These are phyloP conservation scores for Chloroceryle inda DNA, from an alignment of 2,797 vertebrate genomes.

Conservation along the genomic window DNA sequence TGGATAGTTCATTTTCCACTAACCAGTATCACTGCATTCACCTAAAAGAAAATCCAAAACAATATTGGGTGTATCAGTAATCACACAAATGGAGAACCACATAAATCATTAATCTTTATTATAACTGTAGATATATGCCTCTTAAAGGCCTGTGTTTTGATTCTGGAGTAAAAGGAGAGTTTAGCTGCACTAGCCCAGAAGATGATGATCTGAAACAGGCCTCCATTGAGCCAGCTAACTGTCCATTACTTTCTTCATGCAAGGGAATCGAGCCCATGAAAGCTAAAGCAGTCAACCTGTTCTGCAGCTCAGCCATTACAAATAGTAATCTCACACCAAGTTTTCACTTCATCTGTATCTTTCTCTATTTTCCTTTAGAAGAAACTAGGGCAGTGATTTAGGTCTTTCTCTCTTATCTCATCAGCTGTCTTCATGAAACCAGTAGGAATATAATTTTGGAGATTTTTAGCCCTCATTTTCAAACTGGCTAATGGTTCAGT, in stretches of 20 bases:
- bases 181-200: not conserved
- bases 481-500: not conserved
- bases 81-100: not conserved
- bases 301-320: not conserved
- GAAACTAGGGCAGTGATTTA: slow-evolving; percentile 42
- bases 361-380: not conserved
- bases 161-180: not conserved
- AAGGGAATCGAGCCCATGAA: not conserved
- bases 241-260: not conserved
- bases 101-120: not conserved
- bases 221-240: not conserved
- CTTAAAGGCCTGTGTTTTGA: not conserved
- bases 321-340: not conserved
- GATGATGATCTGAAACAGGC: not conserved
- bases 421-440: slow-evolving; percentile 34
- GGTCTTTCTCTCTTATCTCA: slow-evolving; percentile 29
- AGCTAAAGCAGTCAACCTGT: not conserved
- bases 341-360: not conserved
- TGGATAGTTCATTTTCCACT: not conserved
- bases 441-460: slow-evolving; percentile 14
- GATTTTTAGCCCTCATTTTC: slow-evolving; percentile 34
- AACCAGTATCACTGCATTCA: not conserved
- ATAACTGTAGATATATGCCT: not conserved
- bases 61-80: not conserved
- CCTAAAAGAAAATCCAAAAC: not conserved